A percentile compares a stretch with the other conserved stretches of the same genome.
phyloP scores from a whole-genome alignment of 2,888 invertebrate species.

The Acrobasis repandana region DNA sequence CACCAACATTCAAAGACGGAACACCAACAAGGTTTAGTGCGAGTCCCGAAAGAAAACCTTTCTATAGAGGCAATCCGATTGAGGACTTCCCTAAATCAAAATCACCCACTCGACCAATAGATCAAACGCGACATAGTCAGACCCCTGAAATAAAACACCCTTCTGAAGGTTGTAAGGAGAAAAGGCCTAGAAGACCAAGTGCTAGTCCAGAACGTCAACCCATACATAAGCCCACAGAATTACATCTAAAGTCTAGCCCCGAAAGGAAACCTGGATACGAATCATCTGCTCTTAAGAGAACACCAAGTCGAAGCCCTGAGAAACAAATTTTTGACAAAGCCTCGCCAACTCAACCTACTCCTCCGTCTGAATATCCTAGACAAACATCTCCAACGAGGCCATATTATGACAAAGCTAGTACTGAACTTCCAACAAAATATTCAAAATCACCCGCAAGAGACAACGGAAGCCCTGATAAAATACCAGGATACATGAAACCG shows the following conservation, averaged over 20 bases:
- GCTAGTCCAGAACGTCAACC: not conserved
- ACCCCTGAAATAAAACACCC: constrained; percentile 2
- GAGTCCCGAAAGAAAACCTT: constrained; percentile 39
- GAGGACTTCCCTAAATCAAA: constrained; percentile 32
- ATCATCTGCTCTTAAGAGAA: constrained; percentile 19
- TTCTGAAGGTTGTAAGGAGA: not conserved
- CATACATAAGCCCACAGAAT: not conserved
- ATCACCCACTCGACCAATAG: constrained; percentile 33
- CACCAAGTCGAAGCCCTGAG: constrained; percentile 32
- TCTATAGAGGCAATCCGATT: constrained; percentile 25
- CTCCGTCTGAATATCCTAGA: not conserved
- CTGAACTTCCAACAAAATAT: constrained; percentile 20
- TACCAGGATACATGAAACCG: constrained; percentile 60
- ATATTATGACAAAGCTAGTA: not conserved
- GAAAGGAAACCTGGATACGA: constrained; percentile 5
- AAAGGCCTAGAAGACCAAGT: not conserved
- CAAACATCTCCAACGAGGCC: constrained; percentile 8
- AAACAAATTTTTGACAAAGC: constrained; percentile 19
- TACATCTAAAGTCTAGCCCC: not conserved
- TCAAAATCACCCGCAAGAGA: constrained; percentile 29
- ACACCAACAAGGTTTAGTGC: constrained; percentile 9
- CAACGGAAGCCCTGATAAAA: constrained; percentile 45
- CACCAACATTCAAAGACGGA: not conserved
- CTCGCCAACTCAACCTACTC: not conserved
- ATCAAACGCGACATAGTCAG: constrained; percentile 23